Conservation (phyloP, 2,888 invertebrate species). For the Nemotelus nigrinus region DNA sequence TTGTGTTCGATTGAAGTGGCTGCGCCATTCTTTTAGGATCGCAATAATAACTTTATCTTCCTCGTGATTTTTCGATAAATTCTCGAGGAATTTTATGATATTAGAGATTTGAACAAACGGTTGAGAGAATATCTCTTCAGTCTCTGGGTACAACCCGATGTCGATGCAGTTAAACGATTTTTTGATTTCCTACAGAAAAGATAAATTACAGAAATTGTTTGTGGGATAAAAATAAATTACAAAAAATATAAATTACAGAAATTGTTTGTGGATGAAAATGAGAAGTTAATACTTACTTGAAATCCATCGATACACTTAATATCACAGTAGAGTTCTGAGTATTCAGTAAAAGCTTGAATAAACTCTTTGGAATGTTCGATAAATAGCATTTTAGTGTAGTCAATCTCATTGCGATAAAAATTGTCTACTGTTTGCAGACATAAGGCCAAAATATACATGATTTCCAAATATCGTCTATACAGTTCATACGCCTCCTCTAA, state of each 20-base stretch:
- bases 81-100: constrained; percentile 59
- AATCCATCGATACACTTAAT: constrained; percentile 75
- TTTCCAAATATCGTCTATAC: constrained; percentile 74
- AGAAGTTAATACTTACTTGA: background rate
- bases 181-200: constrained; percentile 26
- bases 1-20: constrained; percentile 55
- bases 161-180: constrained; percentile 67
- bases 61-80: constrained; percentile 55
- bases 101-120: constrained; percentile 59
- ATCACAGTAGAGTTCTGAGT: constrained; percentile 77
- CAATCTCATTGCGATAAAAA: constrained; percentile 73
- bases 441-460: constrained; percentile 74
- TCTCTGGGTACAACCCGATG: constrained; percentile 56
- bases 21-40: constrained; percentile 58
- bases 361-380: constrained; percentile 77
- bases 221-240: background rate
- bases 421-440: constrained; percentile 76
- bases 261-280: background rate
- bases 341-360: constrained; percentile 76
- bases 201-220: background rate
- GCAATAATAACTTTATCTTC: constrained; percentile 56
- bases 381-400: constrained; percentile 74
- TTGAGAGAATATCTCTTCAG: constrained; percentile 58
- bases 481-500: constrained; percentile 50
- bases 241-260: background rate